Percentiles rank a stretch among this genome's conserved stretches.
Conservation (phyloP, 2,888 invertebrate species). For the Eilema griseolum region DNA sequence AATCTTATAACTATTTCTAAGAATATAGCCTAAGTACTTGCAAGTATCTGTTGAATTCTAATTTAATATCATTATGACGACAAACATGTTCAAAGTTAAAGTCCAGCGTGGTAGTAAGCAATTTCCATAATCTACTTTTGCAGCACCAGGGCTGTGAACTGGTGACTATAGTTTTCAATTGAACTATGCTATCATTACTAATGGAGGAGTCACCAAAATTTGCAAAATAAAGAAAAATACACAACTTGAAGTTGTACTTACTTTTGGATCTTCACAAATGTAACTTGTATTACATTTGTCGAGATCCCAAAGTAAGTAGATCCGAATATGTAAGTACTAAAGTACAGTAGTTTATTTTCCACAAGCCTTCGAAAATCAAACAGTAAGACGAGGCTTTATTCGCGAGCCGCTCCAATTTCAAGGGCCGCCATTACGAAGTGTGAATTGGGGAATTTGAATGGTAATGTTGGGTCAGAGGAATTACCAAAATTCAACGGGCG, state of each 20-base stretch:
- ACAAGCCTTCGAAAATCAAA: constrained; percentile 7
- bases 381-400: background rate
- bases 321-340: background rate
- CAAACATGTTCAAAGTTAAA: too few species aligned
- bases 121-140: too few species aligned
- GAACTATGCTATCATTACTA: background rate
- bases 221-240: too few species aligned
- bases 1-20: too few species aligned
- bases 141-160: too few species aligned
- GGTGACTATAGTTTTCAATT: background rate
- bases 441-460: constrained; percentile 64
- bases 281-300: background rate
- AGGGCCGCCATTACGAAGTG: constrained; percentile 58
- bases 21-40: too few species aligned
- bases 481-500: constrained; percentile 45
- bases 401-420: constrained; percentile 7
- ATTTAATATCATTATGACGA: too few species aligned
- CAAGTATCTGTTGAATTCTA: too few species aligned
- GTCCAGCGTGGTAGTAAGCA: too few species aligned
- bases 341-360: background rate
- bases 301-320: background rate
- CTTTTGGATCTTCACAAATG: too few species aligned
- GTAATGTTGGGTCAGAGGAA: constrained; percentile 56
- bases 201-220: background rate
- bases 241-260: background rate